A percentile compares a stretch with the other conserved stretches of the same genome.
These are phyloP conservation scores for Drosophila repletoides DNA, from an alignment of 1,140 invertebrate genomes.

Conservation along the genomic window DNA sequence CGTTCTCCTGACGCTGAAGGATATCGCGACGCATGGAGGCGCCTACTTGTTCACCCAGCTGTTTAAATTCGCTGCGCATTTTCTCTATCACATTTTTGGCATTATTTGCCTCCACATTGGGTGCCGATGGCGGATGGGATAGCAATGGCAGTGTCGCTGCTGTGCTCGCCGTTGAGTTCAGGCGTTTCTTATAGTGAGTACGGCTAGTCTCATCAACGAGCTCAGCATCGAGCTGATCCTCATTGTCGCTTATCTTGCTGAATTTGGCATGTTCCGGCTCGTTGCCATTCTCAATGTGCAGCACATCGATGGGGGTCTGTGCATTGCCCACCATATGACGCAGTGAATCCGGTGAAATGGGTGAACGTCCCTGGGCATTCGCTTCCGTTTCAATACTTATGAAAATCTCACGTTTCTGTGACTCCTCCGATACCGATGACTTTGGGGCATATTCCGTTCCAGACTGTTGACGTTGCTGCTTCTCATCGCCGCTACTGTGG, in stretches of 20 bases:
- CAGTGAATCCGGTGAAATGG: slow-evolving; percentile 68
- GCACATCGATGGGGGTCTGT: slow-evolving; percentile 63
- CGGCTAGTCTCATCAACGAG: slow-evolving; percentile 42
- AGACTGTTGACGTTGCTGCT: slow-evolving; percentile 28
- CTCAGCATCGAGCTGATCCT: slow-evolving; percentile 45
- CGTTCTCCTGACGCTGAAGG: slow-evolving; percentile 4
- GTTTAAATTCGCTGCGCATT: slow-evolving; percentile 67
- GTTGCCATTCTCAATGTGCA: slow-evolving; percentile 70
- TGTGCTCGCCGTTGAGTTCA: slow-evolving; percentile 28
- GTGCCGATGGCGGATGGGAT: too few species aligned
- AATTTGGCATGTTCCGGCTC: slow-evolving; percentile 71
- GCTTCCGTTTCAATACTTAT: slow-evolving; percentile 79
- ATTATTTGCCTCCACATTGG: slow-evolving; percentile 75
- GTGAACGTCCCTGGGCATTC: slow-evolving; percentile 69
- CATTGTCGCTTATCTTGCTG: slow-evolving; percentile 74
- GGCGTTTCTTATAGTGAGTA: slow-evolving; percentile 7
- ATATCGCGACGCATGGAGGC: slow-evolving; percentile 48
- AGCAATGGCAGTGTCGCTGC: slow-evolving; percentile 18
- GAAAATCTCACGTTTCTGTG: slow-evolving; percentile 77
- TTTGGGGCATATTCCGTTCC: not conserved
- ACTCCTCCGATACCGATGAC: slow-evolving; percentile 22
- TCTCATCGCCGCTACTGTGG: slow-evolving; percentile 35
- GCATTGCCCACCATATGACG: slow-evolving; percentile 76
- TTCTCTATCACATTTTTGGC: slow-evolving; percentile 76
- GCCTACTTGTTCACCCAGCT: slow-evolving; percentile 56